A percentile compares a stretch with the other conserved stretches of the same genome.
phyloP scores from a whole-genome alignment of 2,797 vertebrate species.

The Tenualosa thibaudeaui region DNA sequence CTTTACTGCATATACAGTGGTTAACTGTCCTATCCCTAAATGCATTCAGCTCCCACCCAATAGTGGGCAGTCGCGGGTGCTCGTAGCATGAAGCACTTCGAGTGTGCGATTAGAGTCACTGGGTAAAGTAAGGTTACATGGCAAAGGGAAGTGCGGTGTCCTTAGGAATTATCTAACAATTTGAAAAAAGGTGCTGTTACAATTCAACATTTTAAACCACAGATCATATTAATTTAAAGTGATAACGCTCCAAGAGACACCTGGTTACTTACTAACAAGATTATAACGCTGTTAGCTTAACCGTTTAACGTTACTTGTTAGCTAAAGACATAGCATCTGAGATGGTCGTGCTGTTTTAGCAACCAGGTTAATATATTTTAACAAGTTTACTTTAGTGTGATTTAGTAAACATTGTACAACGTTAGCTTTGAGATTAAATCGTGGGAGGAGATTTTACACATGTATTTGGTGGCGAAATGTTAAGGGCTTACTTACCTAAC shows the following conservation, averaged over 20 bases:
- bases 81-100: not conserved
- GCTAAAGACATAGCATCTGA: not conserved
- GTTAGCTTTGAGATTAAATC: not conserved
- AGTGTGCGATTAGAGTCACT: not conserved
- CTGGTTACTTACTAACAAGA: not conserved
- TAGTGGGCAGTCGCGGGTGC: not conserved
- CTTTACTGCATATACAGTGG: too few relatives aligned
- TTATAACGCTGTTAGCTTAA: not conserved
- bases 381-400: not conserved
- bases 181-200: not conserved
- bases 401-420: not conserved
- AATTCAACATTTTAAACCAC: not conserved
- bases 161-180: not conserved
- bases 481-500: not conserved
- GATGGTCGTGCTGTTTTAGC: not conserved
- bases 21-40: too few relatives aligned
- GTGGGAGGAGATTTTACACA: not conserved
- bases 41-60: not conserved
- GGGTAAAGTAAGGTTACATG: slow-evolving; percentile 18
- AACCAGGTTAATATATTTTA: not conserved
- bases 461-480: not conserved
- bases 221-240: not conserved
- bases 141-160: not conserved
- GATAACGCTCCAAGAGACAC: not conserved
- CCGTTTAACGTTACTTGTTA: not conserved